These are phyloP conservation scores for Andrena marginata DNA, from an alignment of 2,888 invertebrate species.

Conservation along the genomic window DNA sequence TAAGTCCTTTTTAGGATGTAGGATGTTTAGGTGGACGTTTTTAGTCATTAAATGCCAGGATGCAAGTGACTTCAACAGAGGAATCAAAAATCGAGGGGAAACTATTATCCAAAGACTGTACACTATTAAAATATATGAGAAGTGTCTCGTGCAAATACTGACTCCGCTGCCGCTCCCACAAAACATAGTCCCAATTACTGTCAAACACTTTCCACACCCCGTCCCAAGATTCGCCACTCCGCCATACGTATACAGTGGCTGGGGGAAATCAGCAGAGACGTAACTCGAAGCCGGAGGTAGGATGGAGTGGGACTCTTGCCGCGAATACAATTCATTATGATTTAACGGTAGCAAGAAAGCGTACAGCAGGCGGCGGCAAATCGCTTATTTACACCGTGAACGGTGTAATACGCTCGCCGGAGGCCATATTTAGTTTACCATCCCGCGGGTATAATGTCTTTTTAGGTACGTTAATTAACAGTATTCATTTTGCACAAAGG, in stretches of 20 bases:
- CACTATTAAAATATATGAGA: too few species aligned
- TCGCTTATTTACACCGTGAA: conserved; percentile 79
- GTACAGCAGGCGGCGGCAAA: conserved; percentile 68
- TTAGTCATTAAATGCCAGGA: too few species aligned
- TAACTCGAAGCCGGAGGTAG: conserved; percentile 30
- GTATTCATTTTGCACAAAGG: conserved; percentile 88
- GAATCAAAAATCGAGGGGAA: too few species aligned
- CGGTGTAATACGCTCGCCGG: conserved; percentile 77
- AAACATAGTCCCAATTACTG: neutral
- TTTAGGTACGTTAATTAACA: conserved; percentile 87
- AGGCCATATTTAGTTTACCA: conserved; percentile 80
- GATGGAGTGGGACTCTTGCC: conserved; percentile 41
- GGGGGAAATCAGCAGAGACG: neutral
- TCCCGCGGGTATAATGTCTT: conserved; percentile 85
- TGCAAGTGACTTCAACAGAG: too few species aligned
- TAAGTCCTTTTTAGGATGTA: too few species aligned
- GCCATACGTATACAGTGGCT: neutral
- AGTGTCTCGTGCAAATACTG: too few species aligned
- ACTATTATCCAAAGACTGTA: too few species aligned
- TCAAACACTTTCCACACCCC: neutral
- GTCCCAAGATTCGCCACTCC: neutral
- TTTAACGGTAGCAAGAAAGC: conserved; percentile 63
- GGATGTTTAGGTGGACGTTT: too few species aligned
- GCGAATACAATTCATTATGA: conserved; percentile 72
- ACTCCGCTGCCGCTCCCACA: too few species aligned